phyloP scores from a whole-genome alignment of 2,797 vertebrate genomes.

The Galaxias olidus region DNA sequence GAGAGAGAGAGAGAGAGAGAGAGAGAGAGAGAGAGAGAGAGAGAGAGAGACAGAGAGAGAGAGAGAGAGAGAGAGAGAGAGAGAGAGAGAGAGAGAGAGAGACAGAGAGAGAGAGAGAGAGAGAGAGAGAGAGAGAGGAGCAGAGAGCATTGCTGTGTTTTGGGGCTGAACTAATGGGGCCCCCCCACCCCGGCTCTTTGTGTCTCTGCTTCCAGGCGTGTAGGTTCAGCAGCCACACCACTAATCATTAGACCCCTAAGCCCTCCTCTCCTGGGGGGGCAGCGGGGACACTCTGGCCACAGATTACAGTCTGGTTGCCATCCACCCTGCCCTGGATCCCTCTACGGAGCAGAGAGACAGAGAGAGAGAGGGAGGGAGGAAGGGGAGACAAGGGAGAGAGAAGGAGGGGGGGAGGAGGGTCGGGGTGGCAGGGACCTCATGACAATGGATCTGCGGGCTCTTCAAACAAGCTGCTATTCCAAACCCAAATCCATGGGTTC shows the following conservation, averaged over 20 bases:
- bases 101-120: too few species aligned
- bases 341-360: slow-evolving; percentile 63
- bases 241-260: slow-evolving; percentile 80
- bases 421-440: slow-evolving; percentile 72
- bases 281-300: slow-evolving; percentile 73
- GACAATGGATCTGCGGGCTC: slow-evolving; percentile 77
- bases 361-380: slow-evolving; percentile 16
- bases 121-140: too few species aligned
- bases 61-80: too few species aligned
- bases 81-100: too few species aligned
- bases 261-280: slow-evolving; percentile 74
- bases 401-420: slow-evolving; percentile 34
- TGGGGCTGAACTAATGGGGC: slow-evolving; percentile 52
- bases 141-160: slow-evolving; percentile 43
- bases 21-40: too few species aligned
- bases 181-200: slow-evolving; percentile 55
- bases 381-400: too few species aligned
- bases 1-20: too few species aligned
- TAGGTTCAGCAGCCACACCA: slow-evolving; percentile 74
- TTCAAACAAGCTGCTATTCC: slow-evolving; percentile 72
- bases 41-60: too few species aligned
- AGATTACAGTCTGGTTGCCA: slow-evolving; percentile 75
- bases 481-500: slow-evolving; percentile 77
- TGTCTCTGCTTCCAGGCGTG: slow-evolving; percentile 61
- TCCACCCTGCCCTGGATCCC: slow-evolving; percentile 76